Conservation (phyloP, 2,888 invertebrate genomes). For the Drosophila meridiana region DNA sequence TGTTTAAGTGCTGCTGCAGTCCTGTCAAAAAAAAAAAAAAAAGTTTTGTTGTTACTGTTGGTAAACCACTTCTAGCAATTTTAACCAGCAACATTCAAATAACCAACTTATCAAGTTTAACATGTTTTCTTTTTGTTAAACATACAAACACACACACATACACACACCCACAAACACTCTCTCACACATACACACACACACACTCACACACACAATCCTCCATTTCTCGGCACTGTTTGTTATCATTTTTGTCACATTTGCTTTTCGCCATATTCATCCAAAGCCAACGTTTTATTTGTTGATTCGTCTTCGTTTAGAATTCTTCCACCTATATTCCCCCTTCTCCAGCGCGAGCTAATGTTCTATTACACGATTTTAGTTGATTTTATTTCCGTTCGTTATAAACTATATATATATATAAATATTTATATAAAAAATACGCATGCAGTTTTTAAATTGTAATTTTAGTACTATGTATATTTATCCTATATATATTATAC, state of each 20-base stretch:
- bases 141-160: slow-evolving; percentile 19
- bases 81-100: slow-evolving; percentile 26
- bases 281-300: slow-evolving; percentile 49
- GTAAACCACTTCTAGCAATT: slow-evolving; percentile 50
- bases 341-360: slow-evolving; percentile 72
- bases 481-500: slow-evolving; percentile 49
- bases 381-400: slow-evolving; percentile 36
- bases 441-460: slow-evolving; percentile 82
- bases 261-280: slow-evolving; percentile 37
- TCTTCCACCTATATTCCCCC: slow-evolving; percentile 3
- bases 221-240: slow-evolving; percentile 44
- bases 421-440: slow-evolving; percentile 62
- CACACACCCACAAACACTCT: slow-evolving; percentile 2
- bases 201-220: slow-evolving; percentile 17
- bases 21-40: slow-evolving; percentile 32
- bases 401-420: slow-evolving; percentile 33
- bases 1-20: slow-evolving; percentile 48
- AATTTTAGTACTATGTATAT: slow-evolving; percentile 77
- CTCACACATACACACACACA: slow-evolving; percentile 4
- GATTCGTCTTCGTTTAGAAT: slow-evolving; percentile 51
- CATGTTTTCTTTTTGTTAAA: slow-evolving; percentile 36
- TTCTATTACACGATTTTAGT: slow-evolving; percentile 65
- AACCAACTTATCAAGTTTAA: slow-evolving; percentile 34
- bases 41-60: slow-evolving; percentile 53
- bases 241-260: slow-evolving; percentile 50